These are phyloP conservation scores for Melanotaenia nigrans DNA, from an alignment of 2,797 vertebrate genomes.

Conservation along the genomic window DNA sequence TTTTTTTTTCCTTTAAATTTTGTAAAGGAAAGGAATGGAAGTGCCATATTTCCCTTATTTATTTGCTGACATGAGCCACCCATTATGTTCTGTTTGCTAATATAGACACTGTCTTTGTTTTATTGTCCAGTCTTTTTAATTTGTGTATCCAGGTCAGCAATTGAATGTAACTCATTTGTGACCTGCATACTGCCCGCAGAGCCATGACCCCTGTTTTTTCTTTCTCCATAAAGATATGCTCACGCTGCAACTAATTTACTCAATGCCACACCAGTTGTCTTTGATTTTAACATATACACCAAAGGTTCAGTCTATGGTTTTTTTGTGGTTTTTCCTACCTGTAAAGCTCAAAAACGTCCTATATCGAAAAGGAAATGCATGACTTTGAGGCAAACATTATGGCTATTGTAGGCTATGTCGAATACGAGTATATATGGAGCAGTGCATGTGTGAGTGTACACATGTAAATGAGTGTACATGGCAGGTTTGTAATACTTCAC, in stretches of 20 bases:
- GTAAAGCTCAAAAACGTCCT: not conserved
- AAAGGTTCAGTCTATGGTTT: not conserved
- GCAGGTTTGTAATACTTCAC: constrained; percentile 18
- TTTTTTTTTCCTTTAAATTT: not conserved
- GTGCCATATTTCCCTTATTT: not conserved
- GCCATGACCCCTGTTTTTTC: not conserved
- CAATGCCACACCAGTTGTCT: not conserved
- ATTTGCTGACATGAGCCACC: not conserved
- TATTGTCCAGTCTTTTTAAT: not conserved
- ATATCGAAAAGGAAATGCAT: not conserved
- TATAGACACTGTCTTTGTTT: constrained; percentile 22
- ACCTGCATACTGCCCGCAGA: constrained; percentile 13
- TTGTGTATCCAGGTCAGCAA: constrained; percentile 52
- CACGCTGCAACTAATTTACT: constrained; percentile 43
- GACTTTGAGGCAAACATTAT: not conserved
- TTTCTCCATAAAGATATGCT: constrained; percentile 22
- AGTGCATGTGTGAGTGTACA: not conserved
- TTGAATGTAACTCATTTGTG: constrained; percentile 20
- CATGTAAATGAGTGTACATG: not conserved
- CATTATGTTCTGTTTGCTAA: not conserved
- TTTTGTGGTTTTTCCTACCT: not conserved
- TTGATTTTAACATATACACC: not conserved
- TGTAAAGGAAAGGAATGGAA: not conserved
- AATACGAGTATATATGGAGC: not conserved
- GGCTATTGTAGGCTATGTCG: not conserved